Percentiles rank a stretch among this genome's conserved stretches.
Evolutionary conservation across 1,140 invertebrate species (phyloP).

Genomic region (Theocolax elegans): DNA sequence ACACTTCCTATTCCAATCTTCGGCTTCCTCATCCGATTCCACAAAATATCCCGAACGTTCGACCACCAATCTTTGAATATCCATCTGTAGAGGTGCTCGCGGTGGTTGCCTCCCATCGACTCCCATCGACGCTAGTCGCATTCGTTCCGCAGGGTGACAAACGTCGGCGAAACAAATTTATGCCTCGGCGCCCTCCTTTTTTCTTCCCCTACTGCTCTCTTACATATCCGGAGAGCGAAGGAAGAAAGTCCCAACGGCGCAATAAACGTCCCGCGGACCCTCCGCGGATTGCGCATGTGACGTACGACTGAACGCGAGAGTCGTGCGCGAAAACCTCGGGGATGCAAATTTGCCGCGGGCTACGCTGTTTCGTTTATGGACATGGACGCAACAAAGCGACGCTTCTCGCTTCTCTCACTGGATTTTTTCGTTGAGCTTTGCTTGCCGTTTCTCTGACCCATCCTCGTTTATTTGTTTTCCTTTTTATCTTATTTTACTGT

Average conservation of each 20-base stretch:
- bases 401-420: background rate
- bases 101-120: no score
- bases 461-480: no score
- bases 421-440: background rate
- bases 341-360: background rate
- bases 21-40: background rate
- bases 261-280: slow-evolving; percentile 26
- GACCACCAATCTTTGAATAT: no score
- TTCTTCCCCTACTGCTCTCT: no score
- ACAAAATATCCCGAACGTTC: background rate
- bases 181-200: background rate
- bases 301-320: slow-evolving; percentile 3
- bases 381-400: background rate
- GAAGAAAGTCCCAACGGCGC: slow-evolving; percentile 6
- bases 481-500: no score
- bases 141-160: background rate
- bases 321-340: background rate
- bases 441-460: no score
- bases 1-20: background rate
- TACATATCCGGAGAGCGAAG: background rate
- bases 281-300: slow-evolving; percentile 11
- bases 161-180: background rate
- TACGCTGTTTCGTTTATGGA: slow-evolving; percentile 42
- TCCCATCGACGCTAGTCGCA: no score
- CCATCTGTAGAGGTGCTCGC: no score